Percentiles rank a stretch among this genome's conserved stretches.
phyloP scores from a whole-genome alignment of 2,113 vertebrate genomes.

The Ceyx melanurus region DNA sequence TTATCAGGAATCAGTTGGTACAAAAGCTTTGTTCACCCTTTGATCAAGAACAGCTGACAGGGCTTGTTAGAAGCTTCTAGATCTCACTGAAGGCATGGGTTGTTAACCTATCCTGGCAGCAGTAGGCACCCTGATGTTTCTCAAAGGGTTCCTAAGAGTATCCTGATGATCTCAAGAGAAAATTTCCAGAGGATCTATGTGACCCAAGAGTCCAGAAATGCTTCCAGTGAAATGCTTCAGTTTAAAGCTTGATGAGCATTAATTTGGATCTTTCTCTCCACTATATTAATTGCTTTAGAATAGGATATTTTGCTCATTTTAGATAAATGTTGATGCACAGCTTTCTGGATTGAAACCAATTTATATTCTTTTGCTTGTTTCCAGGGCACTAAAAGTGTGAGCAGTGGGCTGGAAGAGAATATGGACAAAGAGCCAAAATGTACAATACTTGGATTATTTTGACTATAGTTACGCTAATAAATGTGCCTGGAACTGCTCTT shows the following conservation, averaged over 20 bases:
- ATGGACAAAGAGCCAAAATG: not conserved
- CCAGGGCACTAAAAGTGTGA: not conserved
- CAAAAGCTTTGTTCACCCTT: not conserved
- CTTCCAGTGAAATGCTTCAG: not conserved
- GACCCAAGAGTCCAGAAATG: not conserved
- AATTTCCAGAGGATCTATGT: not conserved
- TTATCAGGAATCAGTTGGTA: not conserved
- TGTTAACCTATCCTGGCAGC: not conserved
- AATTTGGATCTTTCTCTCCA: not conserved
- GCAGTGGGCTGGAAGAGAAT: not conserved
- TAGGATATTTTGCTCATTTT: not conserved
- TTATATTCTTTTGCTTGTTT: not conserved
- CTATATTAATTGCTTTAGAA: not conserved
- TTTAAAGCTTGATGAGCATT: not conserved
- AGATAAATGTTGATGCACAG: not conserved
- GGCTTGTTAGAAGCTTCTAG: not conserved
- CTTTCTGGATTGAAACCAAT: not conserved
- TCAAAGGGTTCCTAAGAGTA: not conserved
- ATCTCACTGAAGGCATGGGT: not conserved
- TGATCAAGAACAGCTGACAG: not conserved
- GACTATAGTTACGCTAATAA: not conserved
- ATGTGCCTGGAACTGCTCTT: not conserved
- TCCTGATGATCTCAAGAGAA: not conserved
- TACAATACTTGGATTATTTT: constrained; percentile 23
- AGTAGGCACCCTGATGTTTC: not conserved